Conservation (phyloP, 2,888 invertebrate genomes). For the Malthinus flaveolus region DNA sequence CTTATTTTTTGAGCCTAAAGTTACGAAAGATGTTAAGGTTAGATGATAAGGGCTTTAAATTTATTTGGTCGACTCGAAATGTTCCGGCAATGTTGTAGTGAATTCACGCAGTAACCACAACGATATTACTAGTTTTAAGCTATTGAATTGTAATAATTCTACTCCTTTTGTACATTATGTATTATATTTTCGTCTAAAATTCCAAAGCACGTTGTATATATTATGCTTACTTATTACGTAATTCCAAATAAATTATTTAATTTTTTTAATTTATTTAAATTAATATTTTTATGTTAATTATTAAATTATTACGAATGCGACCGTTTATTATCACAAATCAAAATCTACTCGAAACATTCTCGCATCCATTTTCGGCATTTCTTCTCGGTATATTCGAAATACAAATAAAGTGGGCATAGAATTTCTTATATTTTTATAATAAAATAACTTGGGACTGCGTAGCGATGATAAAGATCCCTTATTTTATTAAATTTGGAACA, state of each 20-base stretch:
- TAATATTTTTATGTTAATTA: too few species aligned
- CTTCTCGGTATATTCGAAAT: too few species aligned
- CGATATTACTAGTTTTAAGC: slow-evolving; percentile 45
- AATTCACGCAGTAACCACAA: slow-evolving; percentile 38
- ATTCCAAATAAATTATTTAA: slow-evolving; percentile 50
- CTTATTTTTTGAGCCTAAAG: neutral
- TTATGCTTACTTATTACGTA: slow-evolving; percentile 49
- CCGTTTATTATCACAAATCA: too few species aligned
- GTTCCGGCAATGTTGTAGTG: slow-evolving; percentile 27
- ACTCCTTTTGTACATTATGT: slow-evolving; percentile 44
- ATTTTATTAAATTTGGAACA: too few species aligned
- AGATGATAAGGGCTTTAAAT: slow-evolving; percentile 5
- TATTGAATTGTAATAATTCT: slow-evolving; percentile 29
- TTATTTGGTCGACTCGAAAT: slow-evolving; percentile 7
- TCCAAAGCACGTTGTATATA: slow-evolving; percentile 52
- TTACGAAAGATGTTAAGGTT: slow-evolving; percentile 5
- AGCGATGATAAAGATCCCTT: too few species aligned
- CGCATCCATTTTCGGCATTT: too few species aligned
- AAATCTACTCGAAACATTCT: too few species aligned
- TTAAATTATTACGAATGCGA: too few species aligned
- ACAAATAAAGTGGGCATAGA: too few species aligned
- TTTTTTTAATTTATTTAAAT: slow-evolving; percentile 31
- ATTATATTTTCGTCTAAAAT: slow-evolving; percentile 53
- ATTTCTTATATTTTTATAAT: too few species aligned
- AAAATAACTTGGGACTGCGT: too few species aligned